Conservation (phyloP, 2,797 vertebrate species). For the Darevskia nairensis region DNA sequence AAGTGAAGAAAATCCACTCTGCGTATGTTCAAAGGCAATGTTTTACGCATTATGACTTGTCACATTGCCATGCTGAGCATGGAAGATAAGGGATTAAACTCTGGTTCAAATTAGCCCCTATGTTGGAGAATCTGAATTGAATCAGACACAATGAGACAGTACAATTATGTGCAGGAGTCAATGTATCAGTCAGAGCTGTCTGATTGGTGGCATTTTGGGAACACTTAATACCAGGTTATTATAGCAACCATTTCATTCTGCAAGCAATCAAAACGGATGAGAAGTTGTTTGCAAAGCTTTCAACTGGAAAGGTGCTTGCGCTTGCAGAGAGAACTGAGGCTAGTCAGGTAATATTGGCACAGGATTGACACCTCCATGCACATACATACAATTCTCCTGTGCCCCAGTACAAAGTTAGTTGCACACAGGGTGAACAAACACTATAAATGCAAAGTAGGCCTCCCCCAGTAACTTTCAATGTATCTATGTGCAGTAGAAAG, state of each 20-base stretch:
- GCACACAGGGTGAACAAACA: conserved; percentile 15
- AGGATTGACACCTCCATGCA: conserved; percentile 10
- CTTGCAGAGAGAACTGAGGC: conserved; percentile 63
- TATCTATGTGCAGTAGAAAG: not conserved
- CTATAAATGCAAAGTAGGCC: fast-evolving
- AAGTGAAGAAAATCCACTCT: not conserved
- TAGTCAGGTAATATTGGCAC: conserved; percentile 26
- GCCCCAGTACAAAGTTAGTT: not conserved
- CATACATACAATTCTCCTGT: not conserved
- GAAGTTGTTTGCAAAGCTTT: conserved; percentile 56
- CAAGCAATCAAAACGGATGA: conserved; percentile 62
- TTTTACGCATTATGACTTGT: not conserved
- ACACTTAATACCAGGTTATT: conserved; percentile 75
- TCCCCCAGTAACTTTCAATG: not conserved
- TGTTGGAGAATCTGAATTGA: conserved; percentile 47
- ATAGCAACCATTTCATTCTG: conserved; percentile 66
- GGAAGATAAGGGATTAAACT: not conserved
- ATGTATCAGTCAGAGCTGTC: conserved; percentile 51
- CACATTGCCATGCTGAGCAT: conserved; percentile 1
- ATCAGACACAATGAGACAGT: conserved; percentile 28
- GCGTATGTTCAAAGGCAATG: not conserved
- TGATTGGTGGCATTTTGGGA: conserved; percentile 55
- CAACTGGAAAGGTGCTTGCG: conserved; percentile 42
- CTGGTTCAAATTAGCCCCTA: conserved; percentile 21
- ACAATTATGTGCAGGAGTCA: conserved; percentile 13